A percentile compares a stretch with the other conserved stretches of the same genome.
These are phyloP conservation scores for Montipora capricornis DNA, from an alignment of 64 coral and sea anemone genomes.

Conservation along the genomic window DNA sequence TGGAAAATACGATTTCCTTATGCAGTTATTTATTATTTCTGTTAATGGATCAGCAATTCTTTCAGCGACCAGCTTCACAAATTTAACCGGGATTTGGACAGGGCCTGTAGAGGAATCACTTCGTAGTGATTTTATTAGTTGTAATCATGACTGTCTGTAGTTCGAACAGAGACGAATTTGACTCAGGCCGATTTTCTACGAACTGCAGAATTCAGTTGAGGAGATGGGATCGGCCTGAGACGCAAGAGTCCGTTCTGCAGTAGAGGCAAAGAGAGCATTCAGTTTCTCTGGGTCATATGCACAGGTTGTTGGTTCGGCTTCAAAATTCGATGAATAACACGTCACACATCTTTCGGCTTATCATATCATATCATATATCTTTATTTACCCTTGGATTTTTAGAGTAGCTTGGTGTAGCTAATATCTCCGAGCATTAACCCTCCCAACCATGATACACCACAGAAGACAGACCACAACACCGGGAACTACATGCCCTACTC, in stretches of 20 bases:
- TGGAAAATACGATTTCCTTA: not conserved
- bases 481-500: too few species aligned
- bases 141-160: not conserved
- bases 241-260: not conserved
- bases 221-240: not conserved
- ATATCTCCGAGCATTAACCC: too few species aligned
- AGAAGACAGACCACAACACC: too few species aligned
- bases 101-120: not conserved
- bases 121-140: not conserved
- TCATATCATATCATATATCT: too few species aligned
- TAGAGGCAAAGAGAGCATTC: not conserved
- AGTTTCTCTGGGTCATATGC: not conserved
- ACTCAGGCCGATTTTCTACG: not conserved
- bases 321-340: too few species aligned
- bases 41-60: not conserved
- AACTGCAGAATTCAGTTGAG: not conserved
- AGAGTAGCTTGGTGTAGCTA: too few species aligned
- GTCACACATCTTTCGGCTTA: too few species aligned
- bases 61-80: not conserved
- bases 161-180: not conserved
- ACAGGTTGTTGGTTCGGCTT: not conserved
- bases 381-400: too few species aligned
- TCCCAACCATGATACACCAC: too few species aligned
- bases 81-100: not conserved
- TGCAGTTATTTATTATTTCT: not conserved